Base-by-base conservation (phyloP, 2,113 vertebrate species). In the Aptenodytes patagonicus region DNA sequence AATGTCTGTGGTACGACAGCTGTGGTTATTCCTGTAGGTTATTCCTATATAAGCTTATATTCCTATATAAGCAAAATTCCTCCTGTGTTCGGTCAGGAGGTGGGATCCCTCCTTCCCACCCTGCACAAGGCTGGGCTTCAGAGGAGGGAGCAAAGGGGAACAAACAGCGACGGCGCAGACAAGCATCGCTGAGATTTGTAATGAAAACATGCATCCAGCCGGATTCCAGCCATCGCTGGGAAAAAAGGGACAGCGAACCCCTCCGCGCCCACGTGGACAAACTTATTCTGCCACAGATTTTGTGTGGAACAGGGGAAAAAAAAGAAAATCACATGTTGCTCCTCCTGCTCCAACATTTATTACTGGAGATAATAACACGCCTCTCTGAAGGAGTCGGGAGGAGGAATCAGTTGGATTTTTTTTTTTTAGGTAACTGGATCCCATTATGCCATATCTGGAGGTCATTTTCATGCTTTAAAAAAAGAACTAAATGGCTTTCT, bases 181-280 rank as follows among this genome's bases (percentile, higher is more conserved):
- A 21, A 8, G 25, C n/a, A 2, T 24, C 4, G 0, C 6, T 40
- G 46, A 25, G 17, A 46, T 29, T 46, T 29, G 34, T 21, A n/a
- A 40, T 6, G 54, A 64, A 42, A 61, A 47, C 0, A 4, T 15
- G 83, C 20, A 21, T 42, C 57, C 55, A 28, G 49, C 21, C 36
- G 20, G 58, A 31, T n/a, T 40, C 55, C 47, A 46, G 62, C 19
- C 28, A 11, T 29, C 7, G 24, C 54, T 61, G 70, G 60, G 52
- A 10, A 26, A 36, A 66, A 18, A 32, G 32, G 22, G 54, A 60
- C 60, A 52, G 44, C 26, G 52, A 90, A 52, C 7, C 46, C 38
- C n/a, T 47, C 42, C 0, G 0, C 42, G 19, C 19, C n/a, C 71
- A 42, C 2, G 1, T 2, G 3, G 51, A 13, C 46, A 44, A 78